Conservation (phyloP, 1,140 invertebrate species). For the Pseudomyrmex gracilis region DNA sequence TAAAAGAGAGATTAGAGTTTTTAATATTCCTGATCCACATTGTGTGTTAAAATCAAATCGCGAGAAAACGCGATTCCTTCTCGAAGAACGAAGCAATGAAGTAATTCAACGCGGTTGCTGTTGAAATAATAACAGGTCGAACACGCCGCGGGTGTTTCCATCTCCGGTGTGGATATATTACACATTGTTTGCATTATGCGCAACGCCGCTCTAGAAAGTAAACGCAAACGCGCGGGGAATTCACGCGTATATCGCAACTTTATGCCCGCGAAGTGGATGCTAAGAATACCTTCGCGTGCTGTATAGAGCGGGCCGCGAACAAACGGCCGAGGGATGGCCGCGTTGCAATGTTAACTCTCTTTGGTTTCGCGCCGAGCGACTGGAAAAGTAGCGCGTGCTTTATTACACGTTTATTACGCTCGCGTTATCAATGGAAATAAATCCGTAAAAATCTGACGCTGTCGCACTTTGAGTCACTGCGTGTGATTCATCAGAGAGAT, state of each 20-base stretch:
- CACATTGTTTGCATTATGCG: slow-evolving; percentile 58
- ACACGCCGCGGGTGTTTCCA: slow-evolving; percentile 36
- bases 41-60: too few species aligned
- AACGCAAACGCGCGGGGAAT: slow-evolving; percentile 47
- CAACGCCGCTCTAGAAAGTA: slow-evolving; percentile 59
- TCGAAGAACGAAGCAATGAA: slow-evolving; percentile 7
- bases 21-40: too few species aligned
- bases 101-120: slow-evolving; percentile 40
- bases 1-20: too few species aligned
- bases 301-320: slow-evolving; percentile 1
- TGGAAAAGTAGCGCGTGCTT: not conserved
- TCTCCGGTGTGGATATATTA: slow-evolving; percentile 50
- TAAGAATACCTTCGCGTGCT: slow-evolving; percentile 51
- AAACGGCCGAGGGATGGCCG: slow-evolving; percentile 7
- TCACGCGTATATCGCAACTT: slow-evolving; percentile 48
- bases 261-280: slow-evolving; percentile 54
- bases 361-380: not conserved
- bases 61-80: slow-evolving; percentile 8
- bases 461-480: not conserved
- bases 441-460: not conserved
- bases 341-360: slow-evolving; percentile 13
- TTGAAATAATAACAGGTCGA: slow-evolving; percentile 46
- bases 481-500: not conserved
- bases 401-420: slow-evolving; percentile 3
- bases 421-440: slow-evolving; percentile 22